Evolutionary conservation across 1,140 invertebrate genomes (phyloP).

Genomic region (Platorchestia sp.): DNA sequence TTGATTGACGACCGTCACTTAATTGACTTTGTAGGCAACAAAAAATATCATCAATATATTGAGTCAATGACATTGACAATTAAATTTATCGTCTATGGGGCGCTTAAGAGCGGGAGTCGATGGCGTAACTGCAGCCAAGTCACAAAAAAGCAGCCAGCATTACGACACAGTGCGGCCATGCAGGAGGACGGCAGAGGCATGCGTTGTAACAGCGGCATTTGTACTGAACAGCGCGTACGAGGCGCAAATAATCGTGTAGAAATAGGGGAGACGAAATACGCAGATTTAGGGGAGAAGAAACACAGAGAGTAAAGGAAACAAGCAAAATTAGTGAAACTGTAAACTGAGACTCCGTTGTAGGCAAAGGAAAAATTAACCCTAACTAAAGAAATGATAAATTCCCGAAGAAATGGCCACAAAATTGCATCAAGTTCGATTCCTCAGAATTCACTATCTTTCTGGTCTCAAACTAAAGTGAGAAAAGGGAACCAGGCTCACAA

Average conservation of each 20-base stretch:
- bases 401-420: neutral
- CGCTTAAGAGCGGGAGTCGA: neutral
- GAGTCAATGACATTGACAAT: too few species aligned
- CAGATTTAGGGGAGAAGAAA: too few species aligned
- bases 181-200: neutral
- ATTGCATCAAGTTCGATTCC: neutral
- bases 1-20: too few species aligned
- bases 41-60: too few species aligned
- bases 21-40: too few species aligned
- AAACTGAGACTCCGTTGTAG: too few species aligned
- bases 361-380: too few species aligned
- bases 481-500: neutral
- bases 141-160: neutral
- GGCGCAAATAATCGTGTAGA: neutral
- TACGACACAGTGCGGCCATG: neutral
- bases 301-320: too few species aligned
- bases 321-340: too few species aligned
- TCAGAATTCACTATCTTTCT: neutral
- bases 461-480: neutral
- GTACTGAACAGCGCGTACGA: neutral
- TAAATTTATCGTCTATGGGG: neutral
- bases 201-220: neutral
- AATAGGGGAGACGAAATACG: neutral
- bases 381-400: neutral
- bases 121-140: neutral